These are phyloP conservation scores for Elachura formosa DNA, from an alignment of 2,113 vertebrate species.

Conservation along the genomic window DNA sequence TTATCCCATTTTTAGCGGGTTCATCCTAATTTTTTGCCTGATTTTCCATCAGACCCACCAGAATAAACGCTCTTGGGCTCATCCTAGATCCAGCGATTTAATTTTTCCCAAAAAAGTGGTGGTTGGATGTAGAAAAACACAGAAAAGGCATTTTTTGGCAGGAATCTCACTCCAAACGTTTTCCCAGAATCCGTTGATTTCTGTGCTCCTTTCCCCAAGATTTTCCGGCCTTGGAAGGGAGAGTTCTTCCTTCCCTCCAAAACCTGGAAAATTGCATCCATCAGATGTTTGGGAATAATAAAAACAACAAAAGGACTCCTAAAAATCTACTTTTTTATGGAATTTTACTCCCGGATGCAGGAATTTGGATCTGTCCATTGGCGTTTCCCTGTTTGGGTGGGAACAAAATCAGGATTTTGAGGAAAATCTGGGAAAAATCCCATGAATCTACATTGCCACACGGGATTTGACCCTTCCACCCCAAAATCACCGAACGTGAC, in stretches of 20 bases:
- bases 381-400: background rate
- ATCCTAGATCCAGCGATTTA: background rate
- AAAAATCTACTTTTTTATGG: background rate
- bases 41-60: background rate
- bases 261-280: accelerated
- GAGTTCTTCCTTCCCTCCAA: background rate
- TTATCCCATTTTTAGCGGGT: accelerated
- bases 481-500: background rate
- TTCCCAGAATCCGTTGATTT: accelerated
- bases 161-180: background rate
- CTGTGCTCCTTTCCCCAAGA: background rate
- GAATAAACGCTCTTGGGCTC: accelerated
- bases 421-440: background rate
- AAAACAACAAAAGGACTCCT: accelerated
- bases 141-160: background rate
- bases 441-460: accelerated
- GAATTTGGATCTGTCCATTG: accelerated
- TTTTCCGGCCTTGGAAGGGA: background rate
- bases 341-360: background rate
- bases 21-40: background rate
- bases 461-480: accelerated
- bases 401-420: accelerated
- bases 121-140: background rate
- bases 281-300: accelerated
- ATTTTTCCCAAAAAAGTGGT: background rate